Base-by-base conservation (phyloP, 2,113 vertebrate species). In the Colinus virginianus region DNA sequence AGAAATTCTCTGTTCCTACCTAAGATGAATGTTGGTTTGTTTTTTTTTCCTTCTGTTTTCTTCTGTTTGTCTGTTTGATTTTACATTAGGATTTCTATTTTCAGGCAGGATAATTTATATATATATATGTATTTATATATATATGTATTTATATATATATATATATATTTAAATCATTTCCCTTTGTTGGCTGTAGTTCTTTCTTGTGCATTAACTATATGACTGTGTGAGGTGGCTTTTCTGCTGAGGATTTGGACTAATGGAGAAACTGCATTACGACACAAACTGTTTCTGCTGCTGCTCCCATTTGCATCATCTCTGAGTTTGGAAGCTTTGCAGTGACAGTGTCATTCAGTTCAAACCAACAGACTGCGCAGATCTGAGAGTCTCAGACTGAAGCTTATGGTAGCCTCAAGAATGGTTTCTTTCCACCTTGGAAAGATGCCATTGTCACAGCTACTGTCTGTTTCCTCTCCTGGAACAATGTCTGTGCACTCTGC, bases 381-480 rank as follows among this genome's bases (percentile, higher is more conserved):
- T 84, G 77, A 30, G 17, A 61, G n/a, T 71, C 69, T 64, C 58
- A 81, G 30, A 20, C 46, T 48, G 68, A 90, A 90, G 28, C 43
- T 61, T 68, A 36, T 78, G 69, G 88, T 75, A 75, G 26, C 61
- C 56, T 69, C 43, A 45, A 48, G 84, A 75, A 64, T 49, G 34
- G 45, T 76, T 92, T 75, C 77, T 90, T 90, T 93, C 69, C 79
- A 88, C 51, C 36, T 88, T 95, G 93, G 92, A 95, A 90, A 91
- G 48, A 69, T 72, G 86, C 85, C 86, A 84, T 22, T 84, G 7
- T 75, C 78, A 80, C n/a, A 88, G 62, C 77, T 92, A 48, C 74
- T 88, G 88, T 88, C 92, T 87, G 77, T 88, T 96, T 95, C 92
- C 88, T 88, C 23, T 84, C 72, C 48, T 81, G 9, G 1, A 87